These are phyloP conservation scores for Porites australiensis DNA, from an alignment of 64 coral and sea anemone species.

Conservation along the genomic window DNA sequence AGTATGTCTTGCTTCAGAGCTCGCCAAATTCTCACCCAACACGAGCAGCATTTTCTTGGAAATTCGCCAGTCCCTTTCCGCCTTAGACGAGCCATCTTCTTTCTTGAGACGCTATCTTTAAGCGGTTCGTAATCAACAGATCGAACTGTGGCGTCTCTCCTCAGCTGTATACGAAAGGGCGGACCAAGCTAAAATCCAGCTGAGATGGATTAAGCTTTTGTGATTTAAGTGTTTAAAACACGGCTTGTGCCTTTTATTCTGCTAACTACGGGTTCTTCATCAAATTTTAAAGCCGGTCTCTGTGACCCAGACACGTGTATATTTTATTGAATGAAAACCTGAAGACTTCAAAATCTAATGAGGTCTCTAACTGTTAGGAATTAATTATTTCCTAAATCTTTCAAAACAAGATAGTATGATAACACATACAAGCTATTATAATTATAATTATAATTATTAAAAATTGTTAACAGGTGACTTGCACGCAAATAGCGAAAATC, in stretches of 20 bases:
- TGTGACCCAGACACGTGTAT: neutral
- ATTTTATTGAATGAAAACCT: neutral
- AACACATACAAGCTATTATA: neutral
- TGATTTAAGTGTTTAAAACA: neutral
- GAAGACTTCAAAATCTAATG: neutral
- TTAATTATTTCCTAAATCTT: neutral
- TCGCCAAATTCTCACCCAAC: constrained; percentile 42
- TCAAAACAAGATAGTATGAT: neutral
- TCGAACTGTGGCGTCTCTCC: neutral
- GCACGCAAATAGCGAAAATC: too few relatives aligned
- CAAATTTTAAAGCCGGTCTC: constrained; percentile 18
- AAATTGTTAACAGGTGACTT: too few relatives aligned
- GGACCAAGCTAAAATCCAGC: neutral
- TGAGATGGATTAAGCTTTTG: neutral
- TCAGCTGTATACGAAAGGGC: neutral
- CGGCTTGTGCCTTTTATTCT: neutral
- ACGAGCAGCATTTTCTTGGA: neutral
- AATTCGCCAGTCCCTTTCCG: neutral
- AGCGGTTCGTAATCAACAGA: too few relatives aligned
- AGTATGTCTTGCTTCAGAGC: constrained; percentile 15
- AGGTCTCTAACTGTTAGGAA: neutral
- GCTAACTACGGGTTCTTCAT: neutral
- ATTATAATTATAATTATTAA: too few relatives aligned
- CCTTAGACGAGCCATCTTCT: neutral
- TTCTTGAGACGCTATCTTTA: too few relatives aligned